These are phyloP conservation scores for Cladorhizidae sp. DNA, from an alignment of 37 sponge, comb jelly and placozoan species.

Conservation along the genomic window DNA sequence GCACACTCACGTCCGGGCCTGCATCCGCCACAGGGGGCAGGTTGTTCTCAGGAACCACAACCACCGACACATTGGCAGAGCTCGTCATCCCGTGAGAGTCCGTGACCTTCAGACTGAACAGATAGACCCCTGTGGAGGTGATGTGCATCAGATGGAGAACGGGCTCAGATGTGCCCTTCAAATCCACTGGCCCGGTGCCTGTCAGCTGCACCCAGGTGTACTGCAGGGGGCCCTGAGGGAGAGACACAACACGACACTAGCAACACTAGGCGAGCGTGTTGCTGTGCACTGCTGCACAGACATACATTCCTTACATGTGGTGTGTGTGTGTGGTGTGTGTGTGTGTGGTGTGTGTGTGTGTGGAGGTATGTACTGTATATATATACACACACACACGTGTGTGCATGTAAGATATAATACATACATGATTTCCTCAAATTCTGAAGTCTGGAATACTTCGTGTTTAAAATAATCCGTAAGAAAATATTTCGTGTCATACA, in stretches of 20 bases:
- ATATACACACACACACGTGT: too few relatives aligned
- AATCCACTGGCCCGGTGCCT: constrained; percentile 20
- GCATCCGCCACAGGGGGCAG: constrained; percentile 74
- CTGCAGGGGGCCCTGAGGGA: constrained; percentile 20
- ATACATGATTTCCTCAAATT: too few relatives aligned
- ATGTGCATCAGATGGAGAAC: constrained; percentile 2
- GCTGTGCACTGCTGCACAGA: too few relatives aligned
- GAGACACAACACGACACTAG: too few relatives aligned
- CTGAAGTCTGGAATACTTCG: too few relatives aligned
- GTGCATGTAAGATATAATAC: too few relatives aligned
- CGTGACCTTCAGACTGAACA: constrained; percentile 69
- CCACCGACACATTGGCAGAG: constrained; percentile 53
- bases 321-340: too few relatives aligned
- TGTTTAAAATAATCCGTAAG: too few relatives aligned
- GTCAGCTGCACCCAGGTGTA: constrained; percentile 42
- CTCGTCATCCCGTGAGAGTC: constrained; percentile 70
- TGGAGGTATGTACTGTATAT: neutral
- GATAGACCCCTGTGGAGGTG: constrained; percentile 2
- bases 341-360: neutral
- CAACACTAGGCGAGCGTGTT: too few relatives aligned
- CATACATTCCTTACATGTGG: too few relatives aligned
- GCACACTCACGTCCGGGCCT: constrained; percentile 37
- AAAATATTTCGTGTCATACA: too few relatives aligned
- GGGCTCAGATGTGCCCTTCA: constrained; percentile 18
- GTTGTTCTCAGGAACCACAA: constrained; percentile 63